phyloP scores from a whole-genome alignment of 2,888 invertebrate species.

The Ariolimax columbianus region DNA sequence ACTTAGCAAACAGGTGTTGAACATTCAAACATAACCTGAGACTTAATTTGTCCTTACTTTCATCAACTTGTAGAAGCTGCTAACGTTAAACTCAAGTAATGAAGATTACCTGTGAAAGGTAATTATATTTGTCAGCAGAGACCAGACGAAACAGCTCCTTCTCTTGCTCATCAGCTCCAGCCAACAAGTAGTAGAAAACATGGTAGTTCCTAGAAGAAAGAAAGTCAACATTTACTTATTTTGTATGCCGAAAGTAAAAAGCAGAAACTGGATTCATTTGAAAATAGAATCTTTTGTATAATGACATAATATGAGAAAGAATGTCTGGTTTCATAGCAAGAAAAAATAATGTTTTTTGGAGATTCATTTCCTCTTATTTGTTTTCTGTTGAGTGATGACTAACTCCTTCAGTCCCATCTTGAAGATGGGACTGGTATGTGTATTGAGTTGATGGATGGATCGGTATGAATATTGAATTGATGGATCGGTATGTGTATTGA shows the following conservation, averaged over 20 bases:
- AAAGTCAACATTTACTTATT: constrained; percentile 3
- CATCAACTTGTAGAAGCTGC: not conserved
- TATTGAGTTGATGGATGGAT: no score
- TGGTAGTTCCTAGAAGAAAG: constrained; percentile 88
- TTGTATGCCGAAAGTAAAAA: no score
- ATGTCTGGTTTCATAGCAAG: not conserved
- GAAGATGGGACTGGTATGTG: no score
- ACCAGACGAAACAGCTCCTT: constrained; percentile 89
- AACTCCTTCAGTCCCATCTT: no score
- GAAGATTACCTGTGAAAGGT: constrained; percentile 86
- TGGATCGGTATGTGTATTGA: no score
- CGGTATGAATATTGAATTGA: no score
- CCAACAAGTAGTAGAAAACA: constrained; percentile 96
- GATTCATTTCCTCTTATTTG: not conserved
- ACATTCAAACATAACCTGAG: not conserved
- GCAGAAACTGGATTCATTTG: constrained; percentile 2
- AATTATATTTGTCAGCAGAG: constrained; percentile 92
- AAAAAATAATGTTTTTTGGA: not conserved
- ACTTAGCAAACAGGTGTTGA: no score
- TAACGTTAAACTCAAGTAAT: not conserved
- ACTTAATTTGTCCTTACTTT: not conserved
- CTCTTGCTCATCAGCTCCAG: constrained; percentile 90
- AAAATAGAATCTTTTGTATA: not conserved
- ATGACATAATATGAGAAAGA: not conserved
- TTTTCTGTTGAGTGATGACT: not conserved